phyloP scores from a whole-genome alignment of 92 coral and sea anemone genomes.

The Micromussa lordhowensis region DNA sequence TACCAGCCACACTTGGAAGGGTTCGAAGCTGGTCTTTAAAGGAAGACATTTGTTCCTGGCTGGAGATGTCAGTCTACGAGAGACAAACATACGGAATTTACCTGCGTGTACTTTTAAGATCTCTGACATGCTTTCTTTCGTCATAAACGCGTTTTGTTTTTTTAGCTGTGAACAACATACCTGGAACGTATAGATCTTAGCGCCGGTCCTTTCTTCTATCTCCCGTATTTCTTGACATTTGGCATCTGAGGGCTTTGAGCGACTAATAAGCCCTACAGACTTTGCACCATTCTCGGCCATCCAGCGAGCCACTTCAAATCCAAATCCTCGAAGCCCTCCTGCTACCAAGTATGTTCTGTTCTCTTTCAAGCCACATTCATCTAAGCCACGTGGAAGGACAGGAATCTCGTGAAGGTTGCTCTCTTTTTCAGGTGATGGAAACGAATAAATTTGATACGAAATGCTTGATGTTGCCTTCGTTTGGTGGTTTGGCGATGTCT shows the following conservation, averaged over 20 bases:
- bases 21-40: conserved; percentile 51
- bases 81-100: background rate
- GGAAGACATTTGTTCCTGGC: conserved; percentile 62
- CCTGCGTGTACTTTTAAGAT: background rate
- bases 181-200: conserved; percentile 57
- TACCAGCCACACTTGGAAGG: conserved; percentile 81
- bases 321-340: conserved; percentile 83
- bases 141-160: too few species aligned
- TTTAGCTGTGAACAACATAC: background rate
- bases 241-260: conserved; percentile 69
- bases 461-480: background rate
- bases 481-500: background rate
- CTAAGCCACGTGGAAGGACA: conserved; percentile 56
- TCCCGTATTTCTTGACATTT: conserved; percentile 55
- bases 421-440: background rate
- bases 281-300: conserved; percentile 79
- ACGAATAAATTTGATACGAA: background rate
- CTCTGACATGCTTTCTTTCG: too few species aligned
- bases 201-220: conserved; percentile 64
- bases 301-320: conserved; percentile 86
- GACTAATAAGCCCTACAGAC: conserved; percentile 62
- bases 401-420: background rate
- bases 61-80: conserved; percentile 71
- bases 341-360: conserved; percentile 77
- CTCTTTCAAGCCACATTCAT: conserved; percentile 59